Base-by-base conservation (phyloP, 2,888 invertebrate genomes). In the Nephrocerus scutellatus region DNA sequence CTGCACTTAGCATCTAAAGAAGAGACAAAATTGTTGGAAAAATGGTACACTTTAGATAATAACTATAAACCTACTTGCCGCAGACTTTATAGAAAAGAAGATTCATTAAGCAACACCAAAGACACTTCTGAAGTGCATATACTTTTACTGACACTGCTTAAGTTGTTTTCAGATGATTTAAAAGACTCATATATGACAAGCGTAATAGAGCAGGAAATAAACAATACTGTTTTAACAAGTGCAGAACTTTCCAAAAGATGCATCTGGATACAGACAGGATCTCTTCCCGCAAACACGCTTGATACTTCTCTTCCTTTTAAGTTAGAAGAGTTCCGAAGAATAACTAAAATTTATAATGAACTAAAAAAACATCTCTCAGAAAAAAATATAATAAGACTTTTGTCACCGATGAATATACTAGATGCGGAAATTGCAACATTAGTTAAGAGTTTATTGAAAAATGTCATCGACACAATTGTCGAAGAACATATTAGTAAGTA, bases 121-220 rank as follows among this genome's bases (percentile, higher is more conserved):
- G 58, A 57, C 7, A 70, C 73, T 38, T 69, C 62, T 1, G 77
- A 78, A 56, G 72, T 78, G 7, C 75, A 76, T 44, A 70, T 73
- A 56, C 76, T 85, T 44, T 70, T 87, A 2, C 74, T 74, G 43
- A 78, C 81, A 15, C 73, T 87, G 42, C 75, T 84, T 24, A 74
- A 77, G 22, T 79, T 83, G 0, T 75, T 85, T 61, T 79, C 83
- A 9, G 79, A 80, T 56, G 85, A 85, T 60, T 75, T 85, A 15
- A 75, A 83, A 52, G 84, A 86, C 55, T 84, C 84, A 0, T 86
- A 86, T 66, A 74, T 86, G 47, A 83, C 84, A 5, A 85, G 85
- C 5, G 83, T 84, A 1, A 79, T 85, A 5, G 86, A 86, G 65
- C 85, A 85, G 74, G 85, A 86, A 64, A 82, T 87, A 2, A 84